A percentile compares a stretch with the other conserved stretches of the same genome.
Evolutionary conservation across 2,797 vertebrate species (phyloP).

Genomic region (Thaleichthys pacificus): DNA sequence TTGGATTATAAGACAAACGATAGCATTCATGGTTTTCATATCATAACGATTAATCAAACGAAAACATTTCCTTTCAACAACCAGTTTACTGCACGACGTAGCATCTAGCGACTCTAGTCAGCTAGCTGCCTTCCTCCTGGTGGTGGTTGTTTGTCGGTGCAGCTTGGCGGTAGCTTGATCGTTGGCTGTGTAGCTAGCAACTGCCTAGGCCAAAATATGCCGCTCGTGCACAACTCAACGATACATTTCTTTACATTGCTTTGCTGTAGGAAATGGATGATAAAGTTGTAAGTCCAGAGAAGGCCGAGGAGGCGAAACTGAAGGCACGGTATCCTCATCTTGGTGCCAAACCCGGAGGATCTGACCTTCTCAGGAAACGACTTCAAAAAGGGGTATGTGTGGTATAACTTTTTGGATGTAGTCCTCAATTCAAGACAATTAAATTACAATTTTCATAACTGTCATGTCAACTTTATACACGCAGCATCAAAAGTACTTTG

Average conservation of each 20-base stretch:
- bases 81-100: neutral
- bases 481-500: constrained; percentile 94
- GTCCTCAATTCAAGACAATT: neutral
- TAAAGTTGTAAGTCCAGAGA: constrained; percentile 93
- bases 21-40: too few species aligned
- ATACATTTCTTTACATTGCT: neutral
- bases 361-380: constrained; percentile 93
- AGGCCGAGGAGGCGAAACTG: constrained; percentile 93
- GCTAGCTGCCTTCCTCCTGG: too few species aligned
- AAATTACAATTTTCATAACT: neutral
- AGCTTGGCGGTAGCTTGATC: too few species aligned
- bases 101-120: too few species aligned
- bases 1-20: too few species aligned
- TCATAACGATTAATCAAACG: too few species aligned
- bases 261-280: constrained; percentile 90
- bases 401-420: neutral
- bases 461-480: constrained; percentile 12
- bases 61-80: neutral
- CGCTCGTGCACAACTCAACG: neutral
- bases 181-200: too few species aligned
- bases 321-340: constrained; percentile 94
- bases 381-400: constrained; percentile 93
- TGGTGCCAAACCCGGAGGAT: constrained; percentile 91
- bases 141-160: too few species aligned
- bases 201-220: too few species aligned